Conservation (phyloP, 2,113 vertebrate genomes). For the Periophthalmus modestus region DNA sequence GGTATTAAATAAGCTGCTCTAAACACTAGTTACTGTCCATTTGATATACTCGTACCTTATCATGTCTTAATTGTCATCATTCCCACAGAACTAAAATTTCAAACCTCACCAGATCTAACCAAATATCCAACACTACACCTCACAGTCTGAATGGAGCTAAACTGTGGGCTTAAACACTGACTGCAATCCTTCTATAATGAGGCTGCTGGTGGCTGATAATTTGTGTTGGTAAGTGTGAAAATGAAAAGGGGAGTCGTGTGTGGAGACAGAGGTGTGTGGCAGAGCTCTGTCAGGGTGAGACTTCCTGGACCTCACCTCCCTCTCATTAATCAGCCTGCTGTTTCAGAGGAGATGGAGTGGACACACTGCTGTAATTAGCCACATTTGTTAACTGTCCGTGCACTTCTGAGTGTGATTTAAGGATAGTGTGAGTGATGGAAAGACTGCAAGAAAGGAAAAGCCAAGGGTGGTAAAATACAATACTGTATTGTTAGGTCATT, state of each 20-base stretch:
- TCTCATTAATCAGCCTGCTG: conserved; percentile 96
- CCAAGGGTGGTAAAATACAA: not conserved
- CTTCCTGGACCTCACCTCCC: conserved; percentile 89
- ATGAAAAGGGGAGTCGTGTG: conserved; percentile 30
- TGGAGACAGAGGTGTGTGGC: conserved; percentile 45
- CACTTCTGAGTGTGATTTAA: conserved; percentile 33
- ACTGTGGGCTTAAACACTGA: conserved; percentile 19
- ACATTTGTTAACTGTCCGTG: conserved; percentile 82
- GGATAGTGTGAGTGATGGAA: conserved; percentile 44
- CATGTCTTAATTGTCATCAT: not conserved
- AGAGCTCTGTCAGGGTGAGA: conserved; percentile 82
- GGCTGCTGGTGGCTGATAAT: conserved; percentile 38
- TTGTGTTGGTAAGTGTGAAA: conserved; percentile 52
- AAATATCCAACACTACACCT: not conserved
- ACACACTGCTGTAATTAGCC: conserved; percentile 96
- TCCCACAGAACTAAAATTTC: not conserved
- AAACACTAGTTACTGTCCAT: not conserved
- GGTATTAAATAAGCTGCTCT: not conserved
- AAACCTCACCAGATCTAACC: not conserved
- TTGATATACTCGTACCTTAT: not conserved
- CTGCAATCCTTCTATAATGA: conserved; percentile 45
- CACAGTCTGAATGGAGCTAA: not conserved
- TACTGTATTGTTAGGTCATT: not conserved
- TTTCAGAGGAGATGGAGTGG: conserved; percentile 94
- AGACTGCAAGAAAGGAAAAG: conserved; percentile 37